Evolutionary conservation across 1,140 invertebrate genomes (phyloP), one percentile per base, ranked within the genome.

Genomic region (Monomorium pharaonis): DNA sequence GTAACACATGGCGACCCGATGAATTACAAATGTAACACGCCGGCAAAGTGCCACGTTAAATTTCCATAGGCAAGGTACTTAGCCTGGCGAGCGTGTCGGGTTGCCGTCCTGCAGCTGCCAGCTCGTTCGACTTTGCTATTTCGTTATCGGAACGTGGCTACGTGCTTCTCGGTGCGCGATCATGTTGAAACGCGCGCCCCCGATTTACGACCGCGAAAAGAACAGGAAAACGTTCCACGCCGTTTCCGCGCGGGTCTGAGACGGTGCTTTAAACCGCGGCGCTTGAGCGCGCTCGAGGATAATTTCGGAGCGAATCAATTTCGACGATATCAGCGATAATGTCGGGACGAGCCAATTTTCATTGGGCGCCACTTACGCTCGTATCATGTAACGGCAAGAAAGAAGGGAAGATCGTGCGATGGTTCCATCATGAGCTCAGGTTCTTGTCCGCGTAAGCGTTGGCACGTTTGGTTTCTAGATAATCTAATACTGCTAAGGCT

Each of bases 21-120:
- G 91, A 92, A 92, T 92, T 92, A 89, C 90, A 88, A 89, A 92
- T 92, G 87, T 90, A 92, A 92, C 84, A 91, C 74, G 80, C 58
- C 77, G 44, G 76, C 65, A 75, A 90, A 90, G 86, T 88, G 84
- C 88, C 74, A 47, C 80, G 86, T 91, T 89, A 91, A 91, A 91
- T 91, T 90, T 91, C 90, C 90, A 91, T 91, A 91, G 88, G 63
- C 84, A 88, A 88, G 76, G 72, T 85, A 88, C 83, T 91, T 91
- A 91, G 85, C 84, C 67, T n/a, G n/a, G n/a, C 56, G 60, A 81
- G 65, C 74, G 18, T 33, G 18, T 49, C n/a, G 49, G 69, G 69
- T 77, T 37, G 24, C 69, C 58, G 47, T 58, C 77, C 72, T 60
- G 30, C 78, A 76, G 78, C 30, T 75, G 63, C 56, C 86, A 21